Percentiles rank a stretch among this genome's conserved stretches.
phyloP scores from a whole-genome alignment of 2,113 vertebrate genomes.

The Scatophagus argus region DNA sequence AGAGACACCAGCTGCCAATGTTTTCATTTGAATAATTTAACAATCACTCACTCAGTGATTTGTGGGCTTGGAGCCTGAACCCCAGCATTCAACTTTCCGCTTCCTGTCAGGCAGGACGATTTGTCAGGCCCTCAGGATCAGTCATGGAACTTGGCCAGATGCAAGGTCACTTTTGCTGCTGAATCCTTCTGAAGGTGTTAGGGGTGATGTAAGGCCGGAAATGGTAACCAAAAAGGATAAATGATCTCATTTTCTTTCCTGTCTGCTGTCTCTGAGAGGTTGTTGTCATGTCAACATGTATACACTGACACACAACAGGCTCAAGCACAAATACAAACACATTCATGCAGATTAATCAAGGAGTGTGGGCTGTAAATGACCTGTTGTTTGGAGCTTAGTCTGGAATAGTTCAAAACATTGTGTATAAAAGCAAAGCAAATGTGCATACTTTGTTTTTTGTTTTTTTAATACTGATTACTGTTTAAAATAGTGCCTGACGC shows the following conservation, averaged over 20 bases:
- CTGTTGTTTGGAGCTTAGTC: conserved; percentile 4
- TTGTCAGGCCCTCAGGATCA: conserved; percentile 8
- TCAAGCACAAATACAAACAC: not conserved
- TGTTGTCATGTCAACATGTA: not conserved
- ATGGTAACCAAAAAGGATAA: not conserved
- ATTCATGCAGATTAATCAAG: conserved; percentile 33
- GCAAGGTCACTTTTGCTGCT: not conserved
- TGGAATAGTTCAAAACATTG: conserved; percentile 2
- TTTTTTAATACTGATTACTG: conserved; percentile 3
- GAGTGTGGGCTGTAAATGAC: conserved; percentile 31
- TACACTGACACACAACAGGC: not conserved
- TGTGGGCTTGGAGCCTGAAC: conserved; percentile 27
- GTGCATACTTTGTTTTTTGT: conserved; percentile 21
- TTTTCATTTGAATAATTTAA: conserved; percentile 58
- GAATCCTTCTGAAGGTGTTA: not conserved
- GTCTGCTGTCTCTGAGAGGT: not conserved
- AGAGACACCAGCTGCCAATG: conserved; percentile 56
- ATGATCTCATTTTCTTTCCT: not conserved
- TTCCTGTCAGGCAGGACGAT: conserved; percentile 10
- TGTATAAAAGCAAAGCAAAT: conserved; percentile 2
- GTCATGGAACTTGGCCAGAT: not conserved
- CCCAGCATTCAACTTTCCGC: conserved; percentile 13
- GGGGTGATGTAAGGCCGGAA: not conserved
- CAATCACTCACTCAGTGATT: conserved; percentile 44
- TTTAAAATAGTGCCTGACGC: conserved; percentile 4